These are phyloP conservation scores for Porites lobata DNA, from an alignment of 92 coral and sea anemone species.

Conservation along the genomic window DNA sequence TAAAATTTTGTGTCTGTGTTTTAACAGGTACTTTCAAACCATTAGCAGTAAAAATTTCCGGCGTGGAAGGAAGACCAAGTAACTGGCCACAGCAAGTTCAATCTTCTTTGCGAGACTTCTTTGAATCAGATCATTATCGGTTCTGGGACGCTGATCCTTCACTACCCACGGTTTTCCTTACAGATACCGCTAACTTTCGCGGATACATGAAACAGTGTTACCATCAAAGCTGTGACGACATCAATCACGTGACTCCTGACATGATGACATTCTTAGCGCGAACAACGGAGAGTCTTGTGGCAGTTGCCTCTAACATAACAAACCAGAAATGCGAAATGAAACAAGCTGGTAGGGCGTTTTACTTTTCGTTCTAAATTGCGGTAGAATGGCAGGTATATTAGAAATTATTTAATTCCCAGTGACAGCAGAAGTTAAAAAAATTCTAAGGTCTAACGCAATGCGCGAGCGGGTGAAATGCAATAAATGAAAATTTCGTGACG, in stretches of 20 bases:
- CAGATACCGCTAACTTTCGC: constrained; percentile 81
- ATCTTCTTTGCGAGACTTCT: neutral
- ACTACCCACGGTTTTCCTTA: constrained; percentile 64
- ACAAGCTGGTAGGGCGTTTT: neutral
- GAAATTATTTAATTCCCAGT: too few relatives aligned
- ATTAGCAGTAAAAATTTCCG: neutral
- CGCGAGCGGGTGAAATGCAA: too few relatives aligned
- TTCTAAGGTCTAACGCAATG: too few relatives aligned
- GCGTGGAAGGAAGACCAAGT: neutral
- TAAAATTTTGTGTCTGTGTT: neutral
- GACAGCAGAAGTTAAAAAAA: too few relatives aligned
- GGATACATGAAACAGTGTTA: constrained; percentile 80
- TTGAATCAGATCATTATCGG: constrained; percentile 56
- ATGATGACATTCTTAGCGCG: constrained; percentile 54
- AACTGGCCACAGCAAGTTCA: neutral
- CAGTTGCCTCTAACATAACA: constrained; percentile 6
- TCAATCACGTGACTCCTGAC: constrained; percentile 38
- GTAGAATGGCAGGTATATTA: too few relatives aligned
- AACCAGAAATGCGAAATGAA: constrained; percentile 17
- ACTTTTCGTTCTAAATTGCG: neutral
- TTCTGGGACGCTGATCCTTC: constrained; percentile 76
- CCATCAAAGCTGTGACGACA: constrained; percentile 67
- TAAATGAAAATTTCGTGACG: too few relatives aligned
- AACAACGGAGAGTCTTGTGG: constrained; percentile 55
- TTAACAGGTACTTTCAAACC: neutral